Percentiles rank a stretch among this genome's conserved stretches.
phyloP scores from a whole-genome alignment of 2,888 invertebrate species.

The Zonitis immaculata region DNA sequence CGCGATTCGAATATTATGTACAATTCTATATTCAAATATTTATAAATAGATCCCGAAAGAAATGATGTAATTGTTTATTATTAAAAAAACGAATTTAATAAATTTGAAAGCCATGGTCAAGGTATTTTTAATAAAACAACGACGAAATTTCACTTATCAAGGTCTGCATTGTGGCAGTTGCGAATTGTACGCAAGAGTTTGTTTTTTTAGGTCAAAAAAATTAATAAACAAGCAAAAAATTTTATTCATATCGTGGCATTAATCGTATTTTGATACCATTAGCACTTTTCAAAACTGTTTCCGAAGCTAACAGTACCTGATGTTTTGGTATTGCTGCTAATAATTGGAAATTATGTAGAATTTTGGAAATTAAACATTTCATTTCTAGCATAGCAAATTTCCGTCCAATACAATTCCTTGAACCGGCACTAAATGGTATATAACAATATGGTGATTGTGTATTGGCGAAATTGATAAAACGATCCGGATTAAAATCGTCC shows the following conservation, averaged over 20 bases:
- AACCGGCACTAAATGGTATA: constrained; percentile 59
- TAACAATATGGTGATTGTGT: constrained; percentile 51
- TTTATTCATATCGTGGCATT: neutral
- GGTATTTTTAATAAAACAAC: too few relatives aligned
- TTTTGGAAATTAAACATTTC: constrained; percentile 52
- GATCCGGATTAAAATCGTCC: constrained; percentile 51
- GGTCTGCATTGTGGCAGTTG: too few relatives aligned
- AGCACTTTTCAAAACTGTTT: constrained; percentile 4
- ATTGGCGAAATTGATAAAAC: constrained; percentile 46
- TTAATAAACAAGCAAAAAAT: too few relatives aligned
- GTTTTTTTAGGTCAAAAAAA: too few relatives aligned
- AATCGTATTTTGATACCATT: constrained; percentile 6
- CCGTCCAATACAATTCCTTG: constrained; percentile 57
- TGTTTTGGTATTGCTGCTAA: constrained; percentile 21
- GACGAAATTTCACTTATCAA: too few relatives aligned
- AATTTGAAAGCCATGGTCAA: too few relatives aligned
- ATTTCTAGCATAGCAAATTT: constrained; percentile 52
- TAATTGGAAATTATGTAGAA: constrained; percentile 50
- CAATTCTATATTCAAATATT: too few relatives aligned
- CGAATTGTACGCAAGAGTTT: too few relatives aligned
- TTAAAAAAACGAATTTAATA: too few relatives aligned
- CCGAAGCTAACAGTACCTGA: constrained; percentile 8
- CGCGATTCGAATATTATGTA: too few relatives aligned
- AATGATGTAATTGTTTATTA: too few relatives aligned
- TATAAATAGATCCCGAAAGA: too few relatives aligned